phyloP scores from a whole-genome alignment of 2,888 invertebrate species.

The Drosophila putrida region DNA sequence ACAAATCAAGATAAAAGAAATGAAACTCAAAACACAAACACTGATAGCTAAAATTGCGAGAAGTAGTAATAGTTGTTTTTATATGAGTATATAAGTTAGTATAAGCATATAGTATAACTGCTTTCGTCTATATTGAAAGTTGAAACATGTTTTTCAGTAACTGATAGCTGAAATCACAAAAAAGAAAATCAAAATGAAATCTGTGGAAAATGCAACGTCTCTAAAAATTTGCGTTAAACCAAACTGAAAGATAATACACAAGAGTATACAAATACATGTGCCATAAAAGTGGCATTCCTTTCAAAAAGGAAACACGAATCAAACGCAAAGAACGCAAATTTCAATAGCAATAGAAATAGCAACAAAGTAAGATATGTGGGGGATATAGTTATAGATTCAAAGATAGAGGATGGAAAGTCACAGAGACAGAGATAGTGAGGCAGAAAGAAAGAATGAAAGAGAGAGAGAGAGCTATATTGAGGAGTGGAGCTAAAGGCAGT shows the following conservation, averaged over 20 bases:
- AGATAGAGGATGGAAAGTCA: constrained; percentile 1
- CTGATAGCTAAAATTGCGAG: constrained; percentile 32
- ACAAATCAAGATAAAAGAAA: constrained; percentile 24
- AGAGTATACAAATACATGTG: constrained; percentile 45
- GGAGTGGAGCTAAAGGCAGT: constrained; percentile 22
- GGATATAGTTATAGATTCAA: constrained; percentile 16
- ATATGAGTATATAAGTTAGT: constrained; percentile 19
- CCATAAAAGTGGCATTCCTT: constrained; percentile 53
- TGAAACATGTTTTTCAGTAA: constrained; percentile 36
- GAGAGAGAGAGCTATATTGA: background rate
- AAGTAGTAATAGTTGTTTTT: constrained; percentile 14
- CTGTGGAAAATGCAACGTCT: constrained; percentile 40
- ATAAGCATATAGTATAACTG: constrained; percentile 42
- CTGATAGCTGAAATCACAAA: constrained; percentile 22
- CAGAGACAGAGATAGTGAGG: background rate
- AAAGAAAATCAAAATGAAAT: constrained; percentile 16
- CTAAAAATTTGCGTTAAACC: constrained; percentile 49
- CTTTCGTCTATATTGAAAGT: constrained; percentile 33
- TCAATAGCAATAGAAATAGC: constrained; percentile 50
- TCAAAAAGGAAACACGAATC: constrained; percentile 40
- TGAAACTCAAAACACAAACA: constrained; percentile 37
- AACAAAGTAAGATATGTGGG: constrained; percentile 40
- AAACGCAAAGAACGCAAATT: constrained; percentile 58
- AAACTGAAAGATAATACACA: constrained; percentile 40
- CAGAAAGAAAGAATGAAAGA: background rate